Base-by-base conservation (phyloP, 2,888 invertebrate species). In the Pyrochroa serraticornis region DNA sequence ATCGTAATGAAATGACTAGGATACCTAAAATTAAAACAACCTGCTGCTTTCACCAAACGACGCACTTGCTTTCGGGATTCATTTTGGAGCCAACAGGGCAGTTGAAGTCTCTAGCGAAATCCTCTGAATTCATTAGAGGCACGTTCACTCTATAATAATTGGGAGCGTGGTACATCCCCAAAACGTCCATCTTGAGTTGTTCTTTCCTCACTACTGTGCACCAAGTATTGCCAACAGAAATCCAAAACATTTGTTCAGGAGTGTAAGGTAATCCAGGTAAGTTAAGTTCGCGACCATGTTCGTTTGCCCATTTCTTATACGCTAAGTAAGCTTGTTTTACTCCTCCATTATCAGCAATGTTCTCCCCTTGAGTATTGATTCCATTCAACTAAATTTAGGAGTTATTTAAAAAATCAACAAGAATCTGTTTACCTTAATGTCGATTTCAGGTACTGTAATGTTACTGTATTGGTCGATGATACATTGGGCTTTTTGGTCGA, bases 271-370 rank as follows among this genome's bases (percentile, higher is more conserved):
- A 80, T 6, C 68, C 68, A 6, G 69, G 69, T 12, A 73, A 60
- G 43, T 82, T 81, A 0, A 80, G 77, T 70, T 93, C 92, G 0
- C 80, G 79, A 0, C 86, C 85, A 71, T 70, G 62, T 6, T 87
- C 81, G 9, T 83, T 79, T 0, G 83, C 84, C 92, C 92, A 93
- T 7, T 85, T 84, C 41, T 87, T 83, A 77, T 94, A 94, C 0
- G 93, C 94, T 58, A 86, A 82, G 77, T 95, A 96, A 0, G 95
- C 92, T 75, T 93, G 91, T 75, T 95, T 95, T 61, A 95, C 86
- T 0, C 95, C 96, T 1, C 94, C 95, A 75, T 95, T 96, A 77
- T 96, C 96, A 0, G 96, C 96, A 54, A 96, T 96, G 76, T 96
- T 96, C 77, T 96, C 96, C 6, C 94, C 94, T 80, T 94, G 93